phyloP scores from a whole-genome alignment of 2,797 vertebrate species.

The Girardinus metallicus region DNA sequence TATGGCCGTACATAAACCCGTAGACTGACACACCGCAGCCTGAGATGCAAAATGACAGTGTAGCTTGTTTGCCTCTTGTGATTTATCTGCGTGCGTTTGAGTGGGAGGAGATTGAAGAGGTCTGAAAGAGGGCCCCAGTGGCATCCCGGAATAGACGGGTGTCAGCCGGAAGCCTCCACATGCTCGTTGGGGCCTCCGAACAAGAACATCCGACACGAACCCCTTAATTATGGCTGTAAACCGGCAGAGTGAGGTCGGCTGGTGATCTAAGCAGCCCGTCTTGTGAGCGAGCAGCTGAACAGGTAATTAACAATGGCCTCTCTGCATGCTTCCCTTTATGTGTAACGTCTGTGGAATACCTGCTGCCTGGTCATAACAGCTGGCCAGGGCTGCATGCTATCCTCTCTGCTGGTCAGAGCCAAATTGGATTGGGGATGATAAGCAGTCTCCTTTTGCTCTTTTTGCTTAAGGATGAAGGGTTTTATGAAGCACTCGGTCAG shows the following conservation, averaged over 20 bases:
- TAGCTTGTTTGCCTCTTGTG: constrained; percentile 57
- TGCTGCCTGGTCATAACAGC: constrained; percentile 19
- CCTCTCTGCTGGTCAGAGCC: constrained; percentile 21
- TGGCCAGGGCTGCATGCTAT: not conserved
- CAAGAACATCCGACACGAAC: constrained; percentile 6
- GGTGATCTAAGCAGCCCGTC: constrained; percentile 21
- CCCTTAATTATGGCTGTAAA: constrained; percentile 38
- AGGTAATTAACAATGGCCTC: constrained; percentile 40
- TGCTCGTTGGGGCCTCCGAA: constrained; percentile 39
- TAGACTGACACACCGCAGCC: constrained; percentile 40
- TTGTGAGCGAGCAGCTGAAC: constrained; percentile 33
- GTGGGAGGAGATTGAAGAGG: constrained; percentile 37
- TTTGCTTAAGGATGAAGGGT: not conserved
- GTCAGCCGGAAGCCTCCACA: constrained; percentile 51
- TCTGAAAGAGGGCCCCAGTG: constrained; percentile 48
- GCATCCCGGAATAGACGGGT: constrained; percentile 72
- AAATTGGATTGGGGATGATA: constrained; percentile 10
- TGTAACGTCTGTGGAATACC: constrained; percentile 33
- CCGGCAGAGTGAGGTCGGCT: constrained; percentile 28
- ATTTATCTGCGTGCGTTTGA: constrained; percentile 61
- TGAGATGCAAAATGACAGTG: constrained; percentile 64
- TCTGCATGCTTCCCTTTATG: constrained; percentile 11
- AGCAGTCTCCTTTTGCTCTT: not conserved
- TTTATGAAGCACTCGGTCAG: constrained; percentile 4
- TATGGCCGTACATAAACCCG: constrained; percentile 19